phyloP scores from a whole-genome alignment of 2,113 vertebrate species.

The Rhinoderma darwinii region DNA sequence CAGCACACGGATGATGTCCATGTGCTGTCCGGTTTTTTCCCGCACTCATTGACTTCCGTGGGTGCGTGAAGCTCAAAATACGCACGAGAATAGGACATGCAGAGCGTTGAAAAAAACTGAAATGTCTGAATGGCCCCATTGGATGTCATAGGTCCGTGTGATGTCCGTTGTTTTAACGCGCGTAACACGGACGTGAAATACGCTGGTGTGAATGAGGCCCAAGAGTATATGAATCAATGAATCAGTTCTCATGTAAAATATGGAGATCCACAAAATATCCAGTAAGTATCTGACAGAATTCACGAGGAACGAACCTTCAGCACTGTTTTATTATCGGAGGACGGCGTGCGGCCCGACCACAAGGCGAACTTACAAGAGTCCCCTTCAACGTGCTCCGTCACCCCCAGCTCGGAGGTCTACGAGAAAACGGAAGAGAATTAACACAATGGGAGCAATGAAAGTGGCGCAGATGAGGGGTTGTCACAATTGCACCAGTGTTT shows the following conservation, averaged over 20 bases:
- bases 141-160: too few species aligned
- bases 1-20: too few species aligned
- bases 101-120: too few species aligned
- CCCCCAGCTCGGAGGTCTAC: slow-evolving; percentile 96
- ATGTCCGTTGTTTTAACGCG: too few species aligned
- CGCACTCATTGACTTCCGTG: too few species aligned
- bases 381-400: slow-evolving; percentile 97
- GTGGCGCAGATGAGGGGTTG: background rate
- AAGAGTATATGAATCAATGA: background rate
- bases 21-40: too few species aligned
- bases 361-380: slow-evolving; percentile 98
- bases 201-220: too few species aligned
- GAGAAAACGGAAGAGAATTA: slow-evolving; percentile 66
- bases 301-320: slow-evolving; percentile 81
- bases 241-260: background rate
- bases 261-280: background rate
- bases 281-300: background rate
- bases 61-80: too few species aligned
- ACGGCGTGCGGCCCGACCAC: slow-evolving; percentile 96
- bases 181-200: too few species aligned
- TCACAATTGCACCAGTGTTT: background rate
- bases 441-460: background rate
- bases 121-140: too few species aligned
- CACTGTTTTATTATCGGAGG: slow-evolving; percentile 97
- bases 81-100: too few species aligned